These are phyloP conservation scores for Bubo blakistoni DNA, from an alignment of 2,113 vertebrate species.

Conservation along the genomic window DNA sequence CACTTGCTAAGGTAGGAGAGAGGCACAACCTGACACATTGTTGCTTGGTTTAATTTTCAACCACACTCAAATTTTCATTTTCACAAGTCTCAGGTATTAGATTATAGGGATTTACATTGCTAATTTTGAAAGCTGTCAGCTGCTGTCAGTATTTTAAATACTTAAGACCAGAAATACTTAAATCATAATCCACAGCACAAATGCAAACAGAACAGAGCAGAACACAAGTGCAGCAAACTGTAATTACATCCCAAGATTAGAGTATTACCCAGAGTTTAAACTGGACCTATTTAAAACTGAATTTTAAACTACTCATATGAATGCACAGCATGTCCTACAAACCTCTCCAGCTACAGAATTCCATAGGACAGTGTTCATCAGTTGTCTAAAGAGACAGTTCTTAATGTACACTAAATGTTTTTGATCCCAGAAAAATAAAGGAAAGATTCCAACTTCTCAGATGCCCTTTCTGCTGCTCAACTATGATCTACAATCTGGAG, in stretches of 20 bases:
- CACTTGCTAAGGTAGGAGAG: not conserved
- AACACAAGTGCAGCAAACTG: not conserved
- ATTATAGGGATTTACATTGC: not conserved
- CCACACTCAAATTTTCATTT: not conserved
- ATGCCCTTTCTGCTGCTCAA: not conserved
- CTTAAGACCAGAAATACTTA: not conserved
- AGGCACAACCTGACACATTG: not conserved
- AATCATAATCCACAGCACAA: conserved; percentile 6
- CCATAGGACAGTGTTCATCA: not conserved
- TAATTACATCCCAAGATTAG: not conserved
- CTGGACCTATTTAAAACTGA: not conserved
- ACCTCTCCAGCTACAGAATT: not conserved
- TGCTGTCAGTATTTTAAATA: conserved; percentile 5
- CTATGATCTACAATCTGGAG: not conserved
- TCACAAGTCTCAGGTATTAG: not conserved
- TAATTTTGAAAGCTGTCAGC: conserved; percentile 17
- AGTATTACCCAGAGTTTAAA: not conserved
- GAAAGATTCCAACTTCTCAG: not conserved
- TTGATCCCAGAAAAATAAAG: not conserved
- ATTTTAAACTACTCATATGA: not conserved
- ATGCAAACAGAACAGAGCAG: not conserved
- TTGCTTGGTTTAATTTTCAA: not conserved
- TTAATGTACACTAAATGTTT: accelerated
- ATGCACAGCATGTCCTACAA: not conserved
- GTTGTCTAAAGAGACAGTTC: not conserved